Evolutionary conservation across 1,140 invertebrate species (phyloP), one percentile per base, ranked within the genome.

Genomic region (Zaprionus vittiger): DNA sequence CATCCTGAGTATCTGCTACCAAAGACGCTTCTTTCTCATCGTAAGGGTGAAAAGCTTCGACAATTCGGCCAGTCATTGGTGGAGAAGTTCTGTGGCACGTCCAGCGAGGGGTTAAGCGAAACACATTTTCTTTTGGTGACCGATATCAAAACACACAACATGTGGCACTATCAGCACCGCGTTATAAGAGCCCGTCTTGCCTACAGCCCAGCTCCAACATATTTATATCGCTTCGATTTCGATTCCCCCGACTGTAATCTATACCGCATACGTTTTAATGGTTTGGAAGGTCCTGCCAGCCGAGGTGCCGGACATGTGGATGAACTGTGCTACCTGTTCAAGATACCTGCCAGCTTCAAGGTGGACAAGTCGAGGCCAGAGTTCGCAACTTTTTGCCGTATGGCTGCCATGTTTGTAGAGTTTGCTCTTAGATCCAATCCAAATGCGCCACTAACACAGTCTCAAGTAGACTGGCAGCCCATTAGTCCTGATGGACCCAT

Each of bases 291-390:
- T 0, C 79, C 75, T 5, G 62, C 66, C 1, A 67, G 92, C 4
- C 76, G 92, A 78, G 94, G 95, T 28, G 93, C 93, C 4, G 91
- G 78, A 57, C 95, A 96, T 83, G 94, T 93, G 0, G 95, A 96
- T 72, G 95, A 96, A 57, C 26, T 96, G 9, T 94, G 94, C 44
- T 96, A 95, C 83, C 73, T 96, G 12, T 96, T 95, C 77, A 92
- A 93, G 60, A 93, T 93, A 31, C 83, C 86, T 17, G 77, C 93
- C 22, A 93, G 93, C 26, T 82, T 86, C n/a, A 93, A 93, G 62
- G 63, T 92, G 79, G 86, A 93, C 26, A 65, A 72, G 7, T 81
- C 81, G 12, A 72, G 92, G 0, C 65, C 69, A 6, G 92, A 91
- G 24, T 93, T 91, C 37, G 62, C 56, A 37, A 73, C 90, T 7